Base-by-base conservation (phyloP, 2,797 vertebrate genomes). In the Lateolabrax maculatus region DNA sequence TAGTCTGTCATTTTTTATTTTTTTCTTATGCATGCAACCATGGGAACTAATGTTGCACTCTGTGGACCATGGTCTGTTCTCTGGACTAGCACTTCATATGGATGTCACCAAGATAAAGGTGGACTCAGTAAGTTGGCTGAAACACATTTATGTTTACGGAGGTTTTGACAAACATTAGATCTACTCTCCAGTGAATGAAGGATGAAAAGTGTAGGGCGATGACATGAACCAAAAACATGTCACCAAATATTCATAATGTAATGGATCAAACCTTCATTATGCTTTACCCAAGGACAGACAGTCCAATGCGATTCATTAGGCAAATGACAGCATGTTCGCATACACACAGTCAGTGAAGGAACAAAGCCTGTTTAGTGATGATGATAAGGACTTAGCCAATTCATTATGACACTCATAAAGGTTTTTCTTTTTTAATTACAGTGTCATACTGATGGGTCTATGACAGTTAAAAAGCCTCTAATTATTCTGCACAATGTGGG, bases 361-460 rank as follows among this genome's bases (percentile, higher is more conserved):
- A 87, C 85, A 88, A 83, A 86, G 86, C 25, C 80, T 79, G 83
- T 84, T 83, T 57, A 71, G 74, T 31, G 75, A 78, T 70, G 79
- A 70, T 51, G 77, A 86, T 88, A 85, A 91, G 37, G 72, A 90
- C 84, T 71, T 75, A 25, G 80, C 58, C 83, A 87, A 86, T 93
- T 88, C 83, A 89, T 91, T 91, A 87, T 77, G 83, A 84, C 79
- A 85, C 81, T 89, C 86, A 90, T 92, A 90, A 90, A 88, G 80
- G 81, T 84, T 91, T 89, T 89, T 86, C 79, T 86, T 85, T 90
- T 90, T 89, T 93, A 92, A 94, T 93, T 92, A 89, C 77, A 86
- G 83, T 71, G 55, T 80, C 86, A 80, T 71, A 71, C 81, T 92
- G 86, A 91, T 89, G 84, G 55, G 73, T 87, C 68, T 71, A 81